These are phyloP conservation scores for Bufo gargarizans DNA, from an alignment of 2,113 vertebrate species.

Conservation along the genomic window DNA sequence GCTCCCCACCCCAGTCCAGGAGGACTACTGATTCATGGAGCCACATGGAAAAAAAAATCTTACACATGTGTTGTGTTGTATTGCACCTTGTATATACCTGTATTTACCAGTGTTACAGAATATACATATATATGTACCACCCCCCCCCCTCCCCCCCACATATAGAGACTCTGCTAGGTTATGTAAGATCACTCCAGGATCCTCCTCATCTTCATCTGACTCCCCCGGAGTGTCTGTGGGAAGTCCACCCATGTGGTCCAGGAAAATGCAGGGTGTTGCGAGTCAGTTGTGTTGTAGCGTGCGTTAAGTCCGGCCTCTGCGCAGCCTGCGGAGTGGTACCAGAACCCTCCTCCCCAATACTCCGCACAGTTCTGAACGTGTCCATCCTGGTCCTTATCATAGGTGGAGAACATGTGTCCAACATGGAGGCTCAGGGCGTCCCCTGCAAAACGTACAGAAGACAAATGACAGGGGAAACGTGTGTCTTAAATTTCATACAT, in stretches of 20 bases:
- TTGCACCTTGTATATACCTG: background rate
- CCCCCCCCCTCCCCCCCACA: background rate
- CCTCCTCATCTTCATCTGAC: conserved; percentile 50
- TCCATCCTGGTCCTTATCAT: conserved; percentile 10
- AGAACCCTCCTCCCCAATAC: conserved; percentile 46
- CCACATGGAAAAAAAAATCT: background rate
- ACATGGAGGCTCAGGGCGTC: conserved; percentile 20
- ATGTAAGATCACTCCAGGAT: background rate
- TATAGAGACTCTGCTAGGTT: background rate
- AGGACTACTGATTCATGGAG: background rate
- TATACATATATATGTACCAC: too few relatives aligned
- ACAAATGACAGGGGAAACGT: background rate
- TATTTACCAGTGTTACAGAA: background rate
- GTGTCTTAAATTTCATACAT: background rate
- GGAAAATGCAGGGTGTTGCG: background rate
- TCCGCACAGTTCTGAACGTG: conserved; percentile 18
- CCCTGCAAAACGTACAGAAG: background rate
- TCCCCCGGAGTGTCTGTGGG: background rate
- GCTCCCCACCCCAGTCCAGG: too few relatives aligned
- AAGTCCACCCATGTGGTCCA: conserved; percentile 16
- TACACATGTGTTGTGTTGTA: background rate
- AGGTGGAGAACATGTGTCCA: conserved; percentile 47
- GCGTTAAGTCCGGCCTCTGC: conserved; percentile 22
- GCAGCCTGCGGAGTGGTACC: conserved; percentile 33
- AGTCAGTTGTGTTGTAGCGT: background rate